Conservation (phyloP, 2,797 vertebrate genomes). For the Morelia viridis region DNA sequence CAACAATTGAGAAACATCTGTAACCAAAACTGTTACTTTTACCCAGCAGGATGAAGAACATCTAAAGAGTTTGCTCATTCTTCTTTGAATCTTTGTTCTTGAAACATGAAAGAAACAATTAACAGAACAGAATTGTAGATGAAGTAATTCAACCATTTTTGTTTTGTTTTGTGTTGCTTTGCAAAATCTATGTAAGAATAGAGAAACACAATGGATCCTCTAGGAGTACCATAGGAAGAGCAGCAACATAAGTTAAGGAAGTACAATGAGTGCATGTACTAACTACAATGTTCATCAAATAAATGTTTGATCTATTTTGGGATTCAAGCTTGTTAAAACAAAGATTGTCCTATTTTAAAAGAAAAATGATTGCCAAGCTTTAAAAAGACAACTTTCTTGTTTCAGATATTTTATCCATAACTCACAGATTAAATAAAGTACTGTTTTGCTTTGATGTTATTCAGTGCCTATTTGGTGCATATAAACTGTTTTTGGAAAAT, state of each 20-base stretch:
- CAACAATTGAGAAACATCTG: not conserved
- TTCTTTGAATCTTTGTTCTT: constrained; percentile 40
- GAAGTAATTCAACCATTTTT: constrained; percentile 31
- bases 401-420: not conserved
- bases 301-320: constrained; percentile 34
- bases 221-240: constrained; percentile 23
- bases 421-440: not conserved
- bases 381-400: not conserved
- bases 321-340: constrained; percentile 30
- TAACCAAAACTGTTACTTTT: not conserved
- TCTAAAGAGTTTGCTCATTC: constrained; percentile 14
- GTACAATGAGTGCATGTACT: not conserved
- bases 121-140: constrained; percentile 38
- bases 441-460: not conserved
- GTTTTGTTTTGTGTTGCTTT: constrained; percentile 5
- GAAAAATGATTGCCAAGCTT: not conserved
- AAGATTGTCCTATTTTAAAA: constrained; percentile 18
- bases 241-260: constrained; percentile 21
- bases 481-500: not conserved
- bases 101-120: constrained; percentile 43
- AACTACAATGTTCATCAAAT: not conserved
- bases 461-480: not conserved
- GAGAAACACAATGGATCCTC: constrained; percentile 29
- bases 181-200: constrained; percentile 35
- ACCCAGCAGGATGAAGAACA: constrained; percentile 23